Base-by-base conservation (phyloP, 1,140 invertebrate genomes). In the Heliconius himera region DNA sequence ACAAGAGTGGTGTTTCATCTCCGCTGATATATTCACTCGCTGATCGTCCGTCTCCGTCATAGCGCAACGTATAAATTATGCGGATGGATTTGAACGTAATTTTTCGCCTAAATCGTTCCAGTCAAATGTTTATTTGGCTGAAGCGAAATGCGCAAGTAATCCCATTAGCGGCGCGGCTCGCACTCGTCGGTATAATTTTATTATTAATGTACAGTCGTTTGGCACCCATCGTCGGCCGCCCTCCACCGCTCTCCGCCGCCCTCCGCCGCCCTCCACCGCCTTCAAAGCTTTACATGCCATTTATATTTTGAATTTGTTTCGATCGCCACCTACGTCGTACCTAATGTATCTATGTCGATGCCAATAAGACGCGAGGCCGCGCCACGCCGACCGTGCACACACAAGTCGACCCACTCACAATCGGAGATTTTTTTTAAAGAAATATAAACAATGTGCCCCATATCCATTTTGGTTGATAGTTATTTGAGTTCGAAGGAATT, bases 191-290 rank as follows among this genome's bases (percentile, higher is more conserved):
- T 71, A 76, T 79, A 71, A 79, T 79, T 75, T 79, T 79, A 76
- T 79, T 79, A 79, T 79, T 79, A 76, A 79, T 79, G 78, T 73
- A 72, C 78, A 79, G 78, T 79, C 78, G 74, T 79, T 79, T 79
- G 78, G 78, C 78, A 76, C 78, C 73, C 73, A 60, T 71, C 29
- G 33, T 38, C 18, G 41, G 38, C 18, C 56, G 54, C 36, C 73
- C 33, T 36, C 70, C 5, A 33, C 70, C 18, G 16, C 29, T 33
- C 13, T 38, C 29, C 26, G 18, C 70, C 70, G 22, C 66, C 66
- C 13, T 38, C 29, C 26, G 18, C 70, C 70, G 22, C 66, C 66
- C 9, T 70, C 26, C 6, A 5, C 18, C 54, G n/a, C 56, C 70
- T 22, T 20, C 16, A 20, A 38, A 66, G 36, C 74, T 76, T 56